Conservation (phyloP, 2,888 invertebrate species). For the Junonia oenone region DNA sequence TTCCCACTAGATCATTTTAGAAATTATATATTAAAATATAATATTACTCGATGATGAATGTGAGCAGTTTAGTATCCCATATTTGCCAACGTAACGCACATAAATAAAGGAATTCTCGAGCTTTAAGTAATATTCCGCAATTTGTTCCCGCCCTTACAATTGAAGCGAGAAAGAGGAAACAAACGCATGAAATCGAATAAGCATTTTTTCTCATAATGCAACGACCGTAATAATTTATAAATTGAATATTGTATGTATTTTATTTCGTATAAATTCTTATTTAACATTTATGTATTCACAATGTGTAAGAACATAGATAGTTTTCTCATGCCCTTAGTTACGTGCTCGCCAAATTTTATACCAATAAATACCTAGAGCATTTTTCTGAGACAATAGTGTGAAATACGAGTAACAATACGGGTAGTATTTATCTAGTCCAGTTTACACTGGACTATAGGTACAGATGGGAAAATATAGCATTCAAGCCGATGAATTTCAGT, state of each 20-base stretch:
- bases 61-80: background rate
- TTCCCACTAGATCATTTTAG: background rate
- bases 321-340: too few species aligned
- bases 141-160: conserved; percentile 4
- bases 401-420: too few species aligned
- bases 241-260: background rate
- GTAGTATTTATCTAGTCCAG: too few species aligned
- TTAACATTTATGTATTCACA: background rate
- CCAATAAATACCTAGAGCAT: too few species aligned
- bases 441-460: too few species aligned
- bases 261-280: background rate
- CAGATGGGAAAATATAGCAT: too few species aligned
- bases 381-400: too few species aligned
- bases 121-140: conserved; percentile 5
- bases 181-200: conserved; percentile 5
- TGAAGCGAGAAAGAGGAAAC: conserved; percentile 2
- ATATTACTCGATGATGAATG: background rate
- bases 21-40: background rate
- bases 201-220: background rate
- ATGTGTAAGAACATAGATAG: too few species aligned
- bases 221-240: background rate
- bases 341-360: too few species aligned
- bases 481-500: too few species aligned
- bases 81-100: background rate
- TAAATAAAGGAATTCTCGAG: background rate